phyloP scores from a whole-genome alignment of 2,797 vertebrate genomes.

The Triplophysa yarkandensis region DNA sequence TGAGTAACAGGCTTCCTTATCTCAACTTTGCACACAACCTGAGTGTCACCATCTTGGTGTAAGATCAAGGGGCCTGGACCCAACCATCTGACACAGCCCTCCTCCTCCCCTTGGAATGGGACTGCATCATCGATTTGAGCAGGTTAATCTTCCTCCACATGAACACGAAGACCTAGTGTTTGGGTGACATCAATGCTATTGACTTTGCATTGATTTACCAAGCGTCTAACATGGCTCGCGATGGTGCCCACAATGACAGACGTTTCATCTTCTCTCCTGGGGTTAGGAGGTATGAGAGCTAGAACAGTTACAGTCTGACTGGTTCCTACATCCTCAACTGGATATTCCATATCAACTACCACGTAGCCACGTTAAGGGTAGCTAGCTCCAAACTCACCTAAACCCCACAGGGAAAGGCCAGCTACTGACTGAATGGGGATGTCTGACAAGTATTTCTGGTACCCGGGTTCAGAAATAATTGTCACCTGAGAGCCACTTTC shows the following conservation, averaged over 20 bases:
- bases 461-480: slow-evolving; percentile 37
- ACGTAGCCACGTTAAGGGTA: slow-evolving; percentile 41
- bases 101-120: too few relatives aligned
- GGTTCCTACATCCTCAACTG: not conserved
- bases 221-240: too few relatives aligned
- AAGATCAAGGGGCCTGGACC: too few relatives aligned
- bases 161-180: too few relatives aligned
- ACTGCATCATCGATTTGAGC: too few relatives aligned
- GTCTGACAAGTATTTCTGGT: slow-evolving; percentile 21
- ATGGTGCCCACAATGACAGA: not conserved
- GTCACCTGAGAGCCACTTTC: slow-evolving; percentile 49
- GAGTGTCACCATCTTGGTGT: too few relatives aligned
- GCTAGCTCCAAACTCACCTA: slow-evolving; percentile 12
- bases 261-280: not conserved
- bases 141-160: too few relatives aligned
- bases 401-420: slow-evolving; percentile 36
- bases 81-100: too few relatives aligned
- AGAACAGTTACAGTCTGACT: not conserved
- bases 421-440: slow-evolving; percentile 31
- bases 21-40: too few relatives aligned
- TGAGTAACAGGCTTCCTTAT: too few relatives aligned
- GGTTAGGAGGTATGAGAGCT: not conserved
- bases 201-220: too few relatives aligned
- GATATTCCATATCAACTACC: slow-evolving; percentile 12
- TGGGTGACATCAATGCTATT: too few relatives aligned